Evolutionary conservation across 2,888 invertebrate species (phyloP), one percentile per base, ranked within the genome.

Genomic region (Megaustenia siamemsis): DNA sequence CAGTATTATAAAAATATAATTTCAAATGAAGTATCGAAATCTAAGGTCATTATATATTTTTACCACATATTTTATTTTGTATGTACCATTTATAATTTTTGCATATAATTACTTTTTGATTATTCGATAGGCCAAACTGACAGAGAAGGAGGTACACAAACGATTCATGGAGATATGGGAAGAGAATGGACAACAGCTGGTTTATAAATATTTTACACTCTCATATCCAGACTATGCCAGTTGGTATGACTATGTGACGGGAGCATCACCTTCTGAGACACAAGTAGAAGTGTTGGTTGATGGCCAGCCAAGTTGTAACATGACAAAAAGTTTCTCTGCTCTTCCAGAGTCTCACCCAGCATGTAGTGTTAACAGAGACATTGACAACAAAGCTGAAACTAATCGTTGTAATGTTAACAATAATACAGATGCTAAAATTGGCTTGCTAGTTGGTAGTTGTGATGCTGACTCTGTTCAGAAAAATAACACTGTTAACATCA

Each of bases 171-270:
- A 63, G 24, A 40, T 73, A 28, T 84, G 84, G 84, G 63, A 69
- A n/a, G 60, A 84, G 12, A 28, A 79, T 32, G 78, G 60, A 45
- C 79, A 84, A n/a, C 73, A 66, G 12, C 32, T 84, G 45, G 60
- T 84, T 3, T 79, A 92, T 92, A 90, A 92, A 80, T 90, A 89
- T 0, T 93, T 93, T 92, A 86, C 93, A 10, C 89, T 89, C 40
- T 93, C 92, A 84, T 93, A 93, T 84, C 93, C 93, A 0, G 91
- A 92, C 82, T 90, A 91, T 73, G 88, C 90, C n/a, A 89, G 89
- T 24, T 88, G 87, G 82, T 89, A 89, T 28, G 87, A 90, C 24
- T 60, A 73, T 18, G 53, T 82, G 18, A 40, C 76, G 10, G 82
- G 71, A 10, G 88, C 87, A 43, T 88, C 90, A 18, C 90, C 90